phyloP scores from a whole-genome alignment of 2,113 vertebrate species.

The Aspiorhynchus laticeps region DNA sequence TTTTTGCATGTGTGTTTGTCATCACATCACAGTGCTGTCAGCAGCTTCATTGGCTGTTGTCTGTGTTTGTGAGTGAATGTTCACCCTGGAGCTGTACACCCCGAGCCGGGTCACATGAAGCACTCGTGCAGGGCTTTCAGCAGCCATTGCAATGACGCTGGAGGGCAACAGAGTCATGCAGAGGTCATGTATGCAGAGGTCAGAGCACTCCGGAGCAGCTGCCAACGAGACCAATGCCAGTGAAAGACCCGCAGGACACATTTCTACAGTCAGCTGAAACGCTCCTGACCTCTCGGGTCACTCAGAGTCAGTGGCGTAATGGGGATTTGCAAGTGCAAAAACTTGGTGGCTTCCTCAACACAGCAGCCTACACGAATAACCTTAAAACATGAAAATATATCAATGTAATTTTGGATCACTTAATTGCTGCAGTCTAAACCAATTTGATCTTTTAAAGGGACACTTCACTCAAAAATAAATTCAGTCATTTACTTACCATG shows the following conservation, averaged over 20 bases:
- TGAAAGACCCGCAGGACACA: not conserved
- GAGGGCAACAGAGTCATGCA: not conserved
- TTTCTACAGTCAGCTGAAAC: constrained; percentile 14
- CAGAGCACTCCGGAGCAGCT: constrained; percentile 12
- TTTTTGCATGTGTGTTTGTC: not conserved
- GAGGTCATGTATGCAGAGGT: constrained; percentile 27
- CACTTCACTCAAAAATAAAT: too few relatives aligned
- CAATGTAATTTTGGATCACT: not conserved
- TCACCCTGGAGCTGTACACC: not conserved
- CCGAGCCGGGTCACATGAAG: not conserved
- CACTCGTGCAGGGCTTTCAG: not conserved
- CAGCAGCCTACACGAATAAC: not conserved
- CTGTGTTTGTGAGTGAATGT: not conserved
- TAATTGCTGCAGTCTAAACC: not conserved
- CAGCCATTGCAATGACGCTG: not conserved
- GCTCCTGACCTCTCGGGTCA: not conserved
- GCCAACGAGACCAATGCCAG: not conserved
- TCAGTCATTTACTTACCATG: not conserved
- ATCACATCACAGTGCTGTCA: not conserved
- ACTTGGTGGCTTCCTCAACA: not conserved
- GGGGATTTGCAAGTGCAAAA: not conserved
- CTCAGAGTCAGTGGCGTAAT: not conserved
- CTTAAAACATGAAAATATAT: not conserved
- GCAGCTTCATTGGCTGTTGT: not conserved
- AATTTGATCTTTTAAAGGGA: not conserved